Conservation (phyloP, 2,888 invertebrate species). For the Callosobruchus maculatus region DNA sequence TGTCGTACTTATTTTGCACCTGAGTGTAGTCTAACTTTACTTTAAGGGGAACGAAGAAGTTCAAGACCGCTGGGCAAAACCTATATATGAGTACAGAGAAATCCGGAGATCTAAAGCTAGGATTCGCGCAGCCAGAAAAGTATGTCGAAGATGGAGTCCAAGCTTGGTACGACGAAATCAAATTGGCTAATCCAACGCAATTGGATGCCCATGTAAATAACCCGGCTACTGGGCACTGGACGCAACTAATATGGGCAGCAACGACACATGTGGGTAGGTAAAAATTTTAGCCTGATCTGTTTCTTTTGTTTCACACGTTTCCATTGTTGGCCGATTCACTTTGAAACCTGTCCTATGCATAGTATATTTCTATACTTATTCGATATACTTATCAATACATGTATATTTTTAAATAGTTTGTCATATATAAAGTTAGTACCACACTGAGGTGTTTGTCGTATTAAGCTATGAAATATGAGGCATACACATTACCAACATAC, state of each 20-base stretch:
- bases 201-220: background rate
- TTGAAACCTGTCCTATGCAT: too few species aligned
- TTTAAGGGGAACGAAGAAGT: constrained; percentile 11
- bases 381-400: too few species aligned
- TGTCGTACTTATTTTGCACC: too few species aligned
- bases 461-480: too few species aligned
- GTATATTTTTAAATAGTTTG: too few species aligned
- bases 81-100: constrained; percentile 3
- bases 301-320: background rate
- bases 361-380: too few species aligned
- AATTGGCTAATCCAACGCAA: constrained; percentile 5
- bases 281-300: background rate
- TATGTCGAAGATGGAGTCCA: background rate
- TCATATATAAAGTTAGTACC: too few species aligned
- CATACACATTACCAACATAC: too few species aligned
- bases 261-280: constrained; percentile 19
- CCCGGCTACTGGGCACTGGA: constrained; percentile 17
- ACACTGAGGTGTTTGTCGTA: too few species aligned
- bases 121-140: background rate
- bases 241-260: constrained; percentile 22
- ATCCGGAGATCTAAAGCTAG: background rate
- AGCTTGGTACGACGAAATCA: constrained; percentile 16
- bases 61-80: constrained; percentile 16
- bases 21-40: background rate
- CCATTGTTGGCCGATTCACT: background rate